These are phyloP conservation scores for Biston betularia DNA, from an alignment of 2,888 invertebrate species.

Conservation along the genomic window DNA sequence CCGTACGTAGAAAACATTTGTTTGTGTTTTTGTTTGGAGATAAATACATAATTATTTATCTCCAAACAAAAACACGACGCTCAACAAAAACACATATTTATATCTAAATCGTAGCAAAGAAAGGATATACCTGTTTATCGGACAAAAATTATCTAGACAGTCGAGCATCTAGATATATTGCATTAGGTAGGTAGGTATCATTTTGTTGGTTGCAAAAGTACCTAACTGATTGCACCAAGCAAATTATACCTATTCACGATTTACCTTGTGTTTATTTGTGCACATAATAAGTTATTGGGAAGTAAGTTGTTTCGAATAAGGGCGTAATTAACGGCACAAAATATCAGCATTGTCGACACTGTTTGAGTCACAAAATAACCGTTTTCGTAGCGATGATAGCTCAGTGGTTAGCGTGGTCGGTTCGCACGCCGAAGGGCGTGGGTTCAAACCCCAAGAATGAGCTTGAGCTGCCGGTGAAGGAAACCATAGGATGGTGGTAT, in stretches of 20 bases:
- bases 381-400: no score
- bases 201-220: slow-evolving; percentile 12
- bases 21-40: no score
- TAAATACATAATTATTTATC: no score
- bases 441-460: no score
- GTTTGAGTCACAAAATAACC: no score
- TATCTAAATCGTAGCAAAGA: not conserved
- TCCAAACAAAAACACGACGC: not conserved
- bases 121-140: slow-evolving; percentile 1
- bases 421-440: no score
- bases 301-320: not conserved
- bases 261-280: slow-evolving; percentile 1
- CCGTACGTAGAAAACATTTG: no score
- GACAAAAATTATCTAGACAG: not conserved
- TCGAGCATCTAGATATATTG: not conserved
- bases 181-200: slow-evolving; percentile 2
- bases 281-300: not conserved
- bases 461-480: no score
- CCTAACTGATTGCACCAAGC: not conserved
- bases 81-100: no score
- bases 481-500: no score
- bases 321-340: not conserved
- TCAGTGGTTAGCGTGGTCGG: no score
- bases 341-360: no score
- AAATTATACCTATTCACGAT: not conserved